Evolutionary conservation across 2,888 invertebrate genomes (phyloP), one percentile per base, ranked within the genome.

Genomic region (Ectemnius cavifrons): DNA sequence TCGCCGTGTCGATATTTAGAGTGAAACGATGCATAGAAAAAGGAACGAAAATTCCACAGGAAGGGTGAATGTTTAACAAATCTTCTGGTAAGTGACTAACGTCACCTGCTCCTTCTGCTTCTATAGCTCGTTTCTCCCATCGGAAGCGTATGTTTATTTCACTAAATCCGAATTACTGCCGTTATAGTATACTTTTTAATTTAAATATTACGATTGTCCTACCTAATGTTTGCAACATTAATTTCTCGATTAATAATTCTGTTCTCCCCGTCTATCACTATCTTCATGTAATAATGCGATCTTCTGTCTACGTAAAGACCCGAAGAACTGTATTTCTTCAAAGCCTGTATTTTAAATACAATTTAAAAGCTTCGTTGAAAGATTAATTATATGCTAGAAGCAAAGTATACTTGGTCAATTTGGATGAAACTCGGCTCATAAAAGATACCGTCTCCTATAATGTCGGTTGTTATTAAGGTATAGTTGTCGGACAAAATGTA

Each of bases 361-460:
- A 27, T 23, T 28, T 13, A 14, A 28, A 60, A 60, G 20, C 37
- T 6, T 52, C 16, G 16, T 1, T 52, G 8, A 52, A 16, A 52
- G 2, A 52, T 52, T 11, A 14, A 16, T 0, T 52, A 52, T 14
- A 52, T 14, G 37, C 37, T 37, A 46, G 20, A 20, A 23, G 23
- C 47, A n/a, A n/a, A 49, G 2, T 13, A 27, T 79, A 81, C 83
- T 56, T 80, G 63, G 57, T 71, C 71, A 64, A 87, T 75, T 65
- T 72, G 64, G 47, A 87, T 75, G 16, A 82, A 83, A 47, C 77
- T 64, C 18, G 83, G 80, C 20, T 90, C 87, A 75, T 91, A 92
- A 46, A 87, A 77, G 2, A 92, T 70, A 16, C 91, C 91, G 77
- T 92, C 92, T 1, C 92, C 92, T 23, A 92, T 84, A 49, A 92